These are phyloP conservation scores for Pseudorectes ferrugineus DNA, from an alignment of 2,113 vertebrate genomes.

Conservation along the genomic window DNA sequence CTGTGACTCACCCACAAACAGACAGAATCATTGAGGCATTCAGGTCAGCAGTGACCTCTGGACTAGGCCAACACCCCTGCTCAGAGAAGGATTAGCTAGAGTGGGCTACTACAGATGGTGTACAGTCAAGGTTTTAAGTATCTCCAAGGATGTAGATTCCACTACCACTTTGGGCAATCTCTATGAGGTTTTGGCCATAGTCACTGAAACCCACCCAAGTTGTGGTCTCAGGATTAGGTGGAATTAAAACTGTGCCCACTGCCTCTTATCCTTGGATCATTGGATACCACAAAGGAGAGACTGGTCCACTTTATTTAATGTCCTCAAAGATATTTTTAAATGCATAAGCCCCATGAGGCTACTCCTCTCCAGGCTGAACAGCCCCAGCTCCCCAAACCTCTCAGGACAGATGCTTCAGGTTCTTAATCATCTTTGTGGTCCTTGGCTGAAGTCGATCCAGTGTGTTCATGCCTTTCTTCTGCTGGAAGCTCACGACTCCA, in stretches of 20 bases:
- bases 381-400: not conserved
- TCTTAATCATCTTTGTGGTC: not conserved
- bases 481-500: not conserved
- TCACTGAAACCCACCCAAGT: not conserved
- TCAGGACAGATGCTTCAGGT: not conserved
- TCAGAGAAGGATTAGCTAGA: not conserved
- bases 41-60: not conserved
- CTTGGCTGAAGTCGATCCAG: not conserved
- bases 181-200: not conserved
- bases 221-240: not conserved
- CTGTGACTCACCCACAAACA: not conserved
- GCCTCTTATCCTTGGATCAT: not conserved
- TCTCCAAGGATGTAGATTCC: not conserved
- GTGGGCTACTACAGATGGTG: accelerated
- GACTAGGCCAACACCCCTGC: not conserved
- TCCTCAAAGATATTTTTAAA: not conserved
- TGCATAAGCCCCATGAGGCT: not conserved
- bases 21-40: not conserved
- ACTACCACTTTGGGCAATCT: not conserved
- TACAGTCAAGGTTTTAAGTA: not conserved
- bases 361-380: not conserved
- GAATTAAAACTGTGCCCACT: not conserved
- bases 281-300: not conserved
- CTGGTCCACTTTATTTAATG: not conserved
- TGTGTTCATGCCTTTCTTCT: not conserved